Evolutionary conservation across 2,797 vertebrate genomes (phyloP).

Genomic region (Anguilla obscura): DNA sequence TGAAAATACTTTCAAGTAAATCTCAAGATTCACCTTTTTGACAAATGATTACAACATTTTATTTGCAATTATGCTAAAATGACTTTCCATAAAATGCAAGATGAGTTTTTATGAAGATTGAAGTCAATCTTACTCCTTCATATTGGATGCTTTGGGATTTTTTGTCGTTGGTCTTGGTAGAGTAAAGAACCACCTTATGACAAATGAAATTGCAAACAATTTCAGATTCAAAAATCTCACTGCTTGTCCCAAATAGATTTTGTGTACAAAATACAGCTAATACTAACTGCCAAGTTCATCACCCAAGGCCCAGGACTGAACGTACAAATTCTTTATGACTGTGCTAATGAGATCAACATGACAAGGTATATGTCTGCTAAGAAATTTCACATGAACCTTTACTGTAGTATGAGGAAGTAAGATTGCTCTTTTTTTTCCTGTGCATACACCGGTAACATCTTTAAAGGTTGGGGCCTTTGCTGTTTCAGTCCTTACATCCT

Average conservation of each 20-base stretch:
- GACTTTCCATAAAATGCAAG: not conserved
- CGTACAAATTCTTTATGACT: not conserved
- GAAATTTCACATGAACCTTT: not conserved
- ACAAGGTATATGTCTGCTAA: not conserved
- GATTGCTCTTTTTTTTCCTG: not conserved
- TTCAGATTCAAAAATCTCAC: not conserved
- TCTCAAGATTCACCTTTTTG: not conserved
- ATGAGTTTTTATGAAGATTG: not conserved
- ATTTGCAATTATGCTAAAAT: not conserved
- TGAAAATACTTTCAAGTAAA: not conserved
- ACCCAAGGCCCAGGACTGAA: slow-evolving; percentile 16
- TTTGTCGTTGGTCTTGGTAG: not conserved
- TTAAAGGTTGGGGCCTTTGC: not conserved
- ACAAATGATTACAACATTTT: not conserved
- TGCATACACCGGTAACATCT: not conserved
- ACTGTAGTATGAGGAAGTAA: not conserved
- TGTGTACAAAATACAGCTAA: slow-evolving; percentile 32
- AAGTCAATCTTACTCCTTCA: not conserved
- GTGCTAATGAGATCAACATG: slow-evolving; percentile 26
- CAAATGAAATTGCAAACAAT: slow-evolving; percentile 4
- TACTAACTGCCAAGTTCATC: slow-evolving; percentile 36
- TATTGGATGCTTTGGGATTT: not conserved
- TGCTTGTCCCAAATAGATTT: slow-evolving; percentile 23
- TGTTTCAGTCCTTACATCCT: not conserved
- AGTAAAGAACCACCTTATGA: not conserved